Conservation (phyloP, 1,140 invertebrate species). For the Tribolium castaneum region DNA sequence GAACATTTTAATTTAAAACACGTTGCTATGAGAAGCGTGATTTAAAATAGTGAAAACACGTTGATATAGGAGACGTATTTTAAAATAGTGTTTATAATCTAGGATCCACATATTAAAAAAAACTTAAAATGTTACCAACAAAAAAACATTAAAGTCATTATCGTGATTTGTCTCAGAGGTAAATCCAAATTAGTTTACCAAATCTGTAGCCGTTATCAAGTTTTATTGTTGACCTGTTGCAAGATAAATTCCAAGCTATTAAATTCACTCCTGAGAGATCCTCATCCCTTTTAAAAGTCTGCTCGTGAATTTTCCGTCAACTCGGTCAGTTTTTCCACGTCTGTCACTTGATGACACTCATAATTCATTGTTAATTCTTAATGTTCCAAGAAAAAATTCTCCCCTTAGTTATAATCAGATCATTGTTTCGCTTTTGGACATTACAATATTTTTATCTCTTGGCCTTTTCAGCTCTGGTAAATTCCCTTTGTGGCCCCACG, state of each 20-base stretch:
- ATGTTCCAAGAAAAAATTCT: neutral
- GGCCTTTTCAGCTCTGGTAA: neutral
- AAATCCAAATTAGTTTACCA: neutral
- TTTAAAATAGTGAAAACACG: too few relatives aligned
- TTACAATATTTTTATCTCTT: too few relatives aligned
- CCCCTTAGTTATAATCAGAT: neutral
- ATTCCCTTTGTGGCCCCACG: neutral
- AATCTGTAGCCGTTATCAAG: neutral
- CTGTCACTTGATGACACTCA: neutral
- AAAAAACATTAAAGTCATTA: too few relatives aligned
- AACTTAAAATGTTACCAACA: too few relatives aligned
- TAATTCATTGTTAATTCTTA: neutral
- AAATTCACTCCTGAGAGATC: neutral
- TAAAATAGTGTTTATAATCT: too few relatives aligned
- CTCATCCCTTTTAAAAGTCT: neutral
- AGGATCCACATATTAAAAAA: too few relatives aligned
- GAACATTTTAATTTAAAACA: too few relatives aligned
- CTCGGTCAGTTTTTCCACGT: neutral
- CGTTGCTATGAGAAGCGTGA: too few relatives aligned
- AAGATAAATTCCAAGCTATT: neutral
- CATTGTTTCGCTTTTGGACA: neutral
- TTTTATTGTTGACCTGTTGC: neutral
- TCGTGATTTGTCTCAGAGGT: too few relatives aligned
- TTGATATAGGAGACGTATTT: too few relatives aligned
- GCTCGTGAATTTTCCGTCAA: neutral